Percentiles rank a stretch among this genome's conserved stretches.
These are phyloP conservation scores for Patella depressa DNA, from an alignment of 2,888 invertebrate species.

Conservation along the genomic window DNA sequence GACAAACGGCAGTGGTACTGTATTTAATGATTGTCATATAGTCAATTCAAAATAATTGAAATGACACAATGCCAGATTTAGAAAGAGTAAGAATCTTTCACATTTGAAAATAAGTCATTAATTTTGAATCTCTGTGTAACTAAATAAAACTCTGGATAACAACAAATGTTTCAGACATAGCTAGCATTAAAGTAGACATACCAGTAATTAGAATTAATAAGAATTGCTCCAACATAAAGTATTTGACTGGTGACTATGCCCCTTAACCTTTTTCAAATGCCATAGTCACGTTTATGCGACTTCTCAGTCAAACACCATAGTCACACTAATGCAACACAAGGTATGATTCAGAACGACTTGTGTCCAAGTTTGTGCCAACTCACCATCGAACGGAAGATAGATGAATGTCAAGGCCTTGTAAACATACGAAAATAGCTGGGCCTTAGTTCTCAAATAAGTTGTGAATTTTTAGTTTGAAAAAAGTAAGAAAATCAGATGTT, in stretches of 20 bases:
- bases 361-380: slow-evolving; percentile 3
- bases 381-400: slow-evolving; percentile 6
- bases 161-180: slow-evolving; percentile 6
- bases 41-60: slow-evolving; percentile 6
- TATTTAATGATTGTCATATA: slow-evolving; percentile 3
- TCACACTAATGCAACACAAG: background rate
- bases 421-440: background rate
- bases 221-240: background rate
- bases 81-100: slow-evolving; percentile 7
- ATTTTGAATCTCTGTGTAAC: slow-evolving; percentile 9
- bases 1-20: slow-evolving; percentile 1
- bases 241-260: background rate
- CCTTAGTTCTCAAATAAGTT: slow-evolving; percentile 1
- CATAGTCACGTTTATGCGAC: too few species aligned
- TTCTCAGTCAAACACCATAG: too few species aligned
- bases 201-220: background rate
- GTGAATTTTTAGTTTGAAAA: background rate
- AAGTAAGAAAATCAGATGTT: background rate
- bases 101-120: background rate
- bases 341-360: slow-evolving; percentile 3
- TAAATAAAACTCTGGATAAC: slow-evolving; percentile 7
- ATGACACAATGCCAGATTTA: slow-evolving; percentile 2
- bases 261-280: background rate
- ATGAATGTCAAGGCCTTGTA: background rate
- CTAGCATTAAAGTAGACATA: slow-evolving; percentile 10